Percentiles rank a stretch among this genome's conserved stretches.
phyloP scores from a whole-genome alignment of 2,113 vertebrate genomes.

The Plecotus auritus region DNA sequence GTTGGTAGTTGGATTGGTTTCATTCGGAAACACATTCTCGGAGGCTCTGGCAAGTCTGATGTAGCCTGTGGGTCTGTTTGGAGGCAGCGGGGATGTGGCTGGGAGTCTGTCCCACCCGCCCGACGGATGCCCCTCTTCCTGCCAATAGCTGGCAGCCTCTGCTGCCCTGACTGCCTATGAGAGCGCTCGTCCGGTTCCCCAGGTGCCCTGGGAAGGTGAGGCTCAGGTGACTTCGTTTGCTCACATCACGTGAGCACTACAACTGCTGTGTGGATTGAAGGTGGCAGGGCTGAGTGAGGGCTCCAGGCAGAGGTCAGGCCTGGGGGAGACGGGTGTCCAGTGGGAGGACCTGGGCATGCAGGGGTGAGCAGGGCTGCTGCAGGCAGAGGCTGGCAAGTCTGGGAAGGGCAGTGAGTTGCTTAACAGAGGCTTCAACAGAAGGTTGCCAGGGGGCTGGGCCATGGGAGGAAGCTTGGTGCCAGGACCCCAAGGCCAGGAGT shows the following conservation, averaged over 20 bases:
- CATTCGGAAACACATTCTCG: background rate
- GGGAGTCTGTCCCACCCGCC: background rate
- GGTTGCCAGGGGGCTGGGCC: no score
- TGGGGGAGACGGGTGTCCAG: background rate
- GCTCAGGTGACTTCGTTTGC: background rate
- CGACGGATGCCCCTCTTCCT: background rate
- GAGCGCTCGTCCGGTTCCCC: background rate
- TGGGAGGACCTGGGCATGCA: background rate
- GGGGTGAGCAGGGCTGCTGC: background rate
- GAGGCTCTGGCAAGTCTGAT: background rate
- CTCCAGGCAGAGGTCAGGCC: background rate
- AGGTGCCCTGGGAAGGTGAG: background rate
- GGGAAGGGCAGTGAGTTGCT: background rate
- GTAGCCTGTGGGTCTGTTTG: background rate
- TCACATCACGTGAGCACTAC: rapidly evolving
- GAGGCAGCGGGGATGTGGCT: background rate
- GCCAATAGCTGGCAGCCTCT: background rate
- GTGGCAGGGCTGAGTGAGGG: background rate
- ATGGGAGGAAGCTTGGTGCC: background rate
- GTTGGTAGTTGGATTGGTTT: background rate
- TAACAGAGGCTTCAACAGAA: background rate
- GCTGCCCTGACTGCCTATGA: background rate
- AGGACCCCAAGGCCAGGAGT: background rate
- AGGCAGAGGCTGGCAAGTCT: background rate
- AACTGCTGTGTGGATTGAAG: background rate